Base-by-base conservation (phyloP, 2,113 vertebrate species). In the Nannospalax galili region DNA sequence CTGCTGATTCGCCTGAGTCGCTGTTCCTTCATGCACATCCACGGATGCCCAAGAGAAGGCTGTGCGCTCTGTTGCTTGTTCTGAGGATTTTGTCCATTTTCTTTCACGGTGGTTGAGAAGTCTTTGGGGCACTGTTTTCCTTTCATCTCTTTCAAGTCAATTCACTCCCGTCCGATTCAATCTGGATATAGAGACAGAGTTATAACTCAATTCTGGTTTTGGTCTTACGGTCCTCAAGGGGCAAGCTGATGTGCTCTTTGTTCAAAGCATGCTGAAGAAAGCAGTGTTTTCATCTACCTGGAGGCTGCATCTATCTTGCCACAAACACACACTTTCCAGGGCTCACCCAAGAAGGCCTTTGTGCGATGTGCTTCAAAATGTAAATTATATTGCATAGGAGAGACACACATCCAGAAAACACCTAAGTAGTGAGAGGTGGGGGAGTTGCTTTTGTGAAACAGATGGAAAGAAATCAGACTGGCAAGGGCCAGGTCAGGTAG, bases 121-220 rank as follows among this genome's bases (percentile, higher is more conserved):
- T 65, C 84, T 87, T 86, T n/a, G 15, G 64, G 77, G 52, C 10
- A 2, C 35, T 0, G 3, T 35, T 93, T 80, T 60, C 11, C 22
- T 84, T 88, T 93, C 65, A 75, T 45, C 12, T 92, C 77, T 78
- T 95, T 85, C 72, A 67, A 69, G 40, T 79, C 90, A 58, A 3
- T 19, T 40, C 40, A 5, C 58, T 22, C 40, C 22, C 15, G 79
- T 52, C n/a, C 77, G 87, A 52, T 64, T 74, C 67, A 32, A 10
- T 93, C 42, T 69, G 19, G 58, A 28, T 58, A 0, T 0, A 37
- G 92, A 82, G 75, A 84, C 17, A 64, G 20, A 72, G 77, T 73
- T 77, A 17, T 40, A 62, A 48, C 62, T 52, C 10, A 22, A 69
- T 77, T 79, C 58, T 32, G 30, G 52, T 45, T 88, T 35, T 17